Evolutionary conservation across 2,888 invertebrate species (phyloP).

Genomic region (Sarcophaga rosellei): DNA sequence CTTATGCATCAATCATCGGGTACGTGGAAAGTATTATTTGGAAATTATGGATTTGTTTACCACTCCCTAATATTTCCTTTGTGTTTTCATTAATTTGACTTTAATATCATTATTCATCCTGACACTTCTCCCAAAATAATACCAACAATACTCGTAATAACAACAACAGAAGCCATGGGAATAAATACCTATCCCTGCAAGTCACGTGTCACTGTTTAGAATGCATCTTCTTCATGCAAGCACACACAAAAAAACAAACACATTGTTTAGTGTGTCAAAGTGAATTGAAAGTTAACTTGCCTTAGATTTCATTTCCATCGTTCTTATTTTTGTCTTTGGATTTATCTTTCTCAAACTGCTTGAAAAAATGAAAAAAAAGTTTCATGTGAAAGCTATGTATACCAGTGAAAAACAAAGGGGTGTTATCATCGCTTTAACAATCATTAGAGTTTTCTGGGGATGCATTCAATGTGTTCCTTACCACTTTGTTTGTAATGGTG

Average conservation of each 20-base stretch:
- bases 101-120: conserved; percentile 78
- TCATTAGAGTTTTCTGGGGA: conserved; percentile 12
- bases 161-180: conserved; percentile 15
- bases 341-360: conserved; percentile 4
- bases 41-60: neutral
- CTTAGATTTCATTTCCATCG: neutral
- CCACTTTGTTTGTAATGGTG: conserved; percentile 79
- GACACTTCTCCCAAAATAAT: conserved; percentile 65
- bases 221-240: conserved; percentile 12
- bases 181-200: conserved; percentile 1
- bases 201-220: conserved; percentile 67
- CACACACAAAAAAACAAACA: neutral
- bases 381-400: neutral
- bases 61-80: neutral
- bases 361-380: no score
- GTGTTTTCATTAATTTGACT: conserved; percentile 79
- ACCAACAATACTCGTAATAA: neutral
- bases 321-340: neutral
- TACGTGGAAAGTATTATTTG: no score
- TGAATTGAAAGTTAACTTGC: conserved; percentile 56
- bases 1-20: no score
- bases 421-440: conserved; percentile 41
- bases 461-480: conserved; percentile 60
- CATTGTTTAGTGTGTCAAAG: conserved; percentile 45
- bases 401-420: conserved; percentile 26